phyloP scores from a whole-genome alignment of 1,140 invertebrate species.

The Phocides pigmalion region DNA sequence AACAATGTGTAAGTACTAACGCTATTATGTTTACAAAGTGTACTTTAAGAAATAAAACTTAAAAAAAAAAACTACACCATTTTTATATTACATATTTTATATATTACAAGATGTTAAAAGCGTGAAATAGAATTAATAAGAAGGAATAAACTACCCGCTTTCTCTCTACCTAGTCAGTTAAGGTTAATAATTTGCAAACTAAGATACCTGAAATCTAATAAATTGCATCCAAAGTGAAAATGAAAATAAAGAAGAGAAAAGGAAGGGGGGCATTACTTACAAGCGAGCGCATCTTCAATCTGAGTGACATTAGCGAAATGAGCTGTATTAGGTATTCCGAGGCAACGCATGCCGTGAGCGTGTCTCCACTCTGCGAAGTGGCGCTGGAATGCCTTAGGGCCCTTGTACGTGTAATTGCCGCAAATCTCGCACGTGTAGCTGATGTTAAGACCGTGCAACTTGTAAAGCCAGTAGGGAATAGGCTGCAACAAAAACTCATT shows the following conservation, averaged over 20 bases:
- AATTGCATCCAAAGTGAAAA: too few relatives aligned
- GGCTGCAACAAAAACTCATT: constrained; percentile 54
- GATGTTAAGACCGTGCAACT: constrained; percentile 99
- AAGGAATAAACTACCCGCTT: too few relatives aligned
- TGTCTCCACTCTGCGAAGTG: constrained; percentile 99
- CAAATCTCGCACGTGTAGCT: constrained; percentile 99
- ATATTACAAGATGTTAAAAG: too few relatives aligned
- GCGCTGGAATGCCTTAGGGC: constrained; percentile 99
- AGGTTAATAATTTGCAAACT: too few relatives aligned
- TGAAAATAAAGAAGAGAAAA: background rate
- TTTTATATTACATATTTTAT: too few relatives aligned
- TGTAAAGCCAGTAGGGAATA: constrained; percentile 99
- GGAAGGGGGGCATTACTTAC: constrained; percentile 83
- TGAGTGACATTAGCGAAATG: constrained; percentile 99
- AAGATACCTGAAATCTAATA: too few relatives aligned
- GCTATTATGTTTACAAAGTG: too few relatives aligned
- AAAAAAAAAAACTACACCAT: too few relatives aligned
- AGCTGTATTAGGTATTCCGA: constrained; percentile 99
- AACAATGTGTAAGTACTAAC: too few relatives aligned
- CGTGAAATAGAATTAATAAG: too few relatives aligned
- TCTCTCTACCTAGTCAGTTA: too few relatives aligned
- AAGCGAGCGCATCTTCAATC: constrained; percentile 98
- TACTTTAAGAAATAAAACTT: too few relatives aligned
- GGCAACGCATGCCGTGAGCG: constrained; percentile 99
- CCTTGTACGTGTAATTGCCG: constrained; percentile 99